Base-by-base conservation (phyloP, 2,113 vertebrate genomes). In the Hemicordylus capensis region DNA sequence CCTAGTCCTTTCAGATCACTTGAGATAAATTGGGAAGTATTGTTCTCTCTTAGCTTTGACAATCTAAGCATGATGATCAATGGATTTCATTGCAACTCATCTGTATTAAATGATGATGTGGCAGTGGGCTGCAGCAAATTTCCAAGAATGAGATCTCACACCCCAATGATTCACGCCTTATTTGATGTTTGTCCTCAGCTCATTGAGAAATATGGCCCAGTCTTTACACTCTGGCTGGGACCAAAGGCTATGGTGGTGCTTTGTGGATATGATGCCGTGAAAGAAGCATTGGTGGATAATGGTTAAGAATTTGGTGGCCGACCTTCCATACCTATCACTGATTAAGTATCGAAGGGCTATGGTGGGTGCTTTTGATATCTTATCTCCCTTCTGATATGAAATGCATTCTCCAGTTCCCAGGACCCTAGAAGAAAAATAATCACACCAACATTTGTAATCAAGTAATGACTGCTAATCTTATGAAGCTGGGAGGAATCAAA, bases 171-270 rank as follows among this genome's bases (percentile, higher is more conserved):
- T 42, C 6, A 1, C n/a, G n/a, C n/a, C 9, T 54, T n/a, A n/a
- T 0, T 0, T 34, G 15, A 1, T 1, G n/a, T 88, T 24, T 37
- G 14, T 69, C 83, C 9, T 22, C 87, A 95, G 95, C 88, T 95
- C 80, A 85, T 67, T 39, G 81, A 84, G 81, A 86, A 39, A 1
- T 93, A 95, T 0, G 87, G 94, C 11, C 85, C 74, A 1, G 4
- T 94, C 81, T 94, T 96, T 85, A 95, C 96, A 0, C 0, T 90
- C 80, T 95, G 95, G 94, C 24, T 87, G 69, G 94, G 95, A 48
- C 61, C 73, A 31, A 89, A 67, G 24, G 93, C 91, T 0, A 2
- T 85, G 2, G 91, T 95, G 64, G 94, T 93, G 75, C 91, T 96
- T 54, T 95, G 90, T 0, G 81, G 94, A 51, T 96, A 92, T 0